Percentiles rank a stretch among this genome's conserved stretches.
phyloP scores from a whole-genome alignment of 92 coral and sea anemone genomes.

The Hydrozoanthus gracilis region DNA sequence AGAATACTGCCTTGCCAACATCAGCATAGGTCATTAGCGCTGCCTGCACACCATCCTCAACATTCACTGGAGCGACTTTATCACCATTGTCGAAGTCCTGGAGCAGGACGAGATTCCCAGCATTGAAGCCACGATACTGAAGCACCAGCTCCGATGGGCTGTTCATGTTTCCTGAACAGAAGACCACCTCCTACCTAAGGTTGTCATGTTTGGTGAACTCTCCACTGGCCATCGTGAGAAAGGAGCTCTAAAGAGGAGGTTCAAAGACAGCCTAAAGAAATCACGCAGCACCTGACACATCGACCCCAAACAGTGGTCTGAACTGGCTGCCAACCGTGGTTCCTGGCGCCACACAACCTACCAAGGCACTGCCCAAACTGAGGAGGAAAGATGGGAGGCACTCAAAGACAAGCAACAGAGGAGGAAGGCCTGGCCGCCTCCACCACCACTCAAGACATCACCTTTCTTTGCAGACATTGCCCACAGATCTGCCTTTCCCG shows the following conservation, averaged over 20 bases:
- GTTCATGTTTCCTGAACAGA: conserved; percentile 30
- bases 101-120: too few relatives aligned
- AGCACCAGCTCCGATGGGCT: too few relatives aligned
- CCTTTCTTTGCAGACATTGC: not conserved
- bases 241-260: conserved; percentile 50
- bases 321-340: too few relatives aligned
- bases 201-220: conserved; percentile 52
- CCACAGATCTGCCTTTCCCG: too few relatives aligned
- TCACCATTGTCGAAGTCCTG: too few relatives aligned
- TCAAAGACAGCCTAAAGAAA: conserved; percentile 52
- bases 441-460: not conserved
- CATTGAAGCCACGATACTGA: not conserved
- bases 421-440: not conserved
- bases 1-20: too few relatives aligned
- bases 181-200: conserved; percentile 52
- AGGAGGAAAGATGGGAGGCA: not conserved
- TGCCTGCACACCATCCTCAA: not conserved
- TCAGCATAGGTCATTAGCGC: too few relatives aligned
- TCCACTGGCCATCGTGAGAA: conserved; percentile 48
- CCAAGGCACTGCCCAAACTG: not conserved
- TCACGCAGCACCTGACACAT: conserved; percentile 32
- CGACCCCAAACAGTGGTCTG: too few relatives aligned
- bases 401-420: not conserved
- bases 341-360: not conserved
- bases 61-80: too few relatives aligned